Conservation (phyloP, 2,888 invertebrate genomes). For the Idaea aversata region DNA sequence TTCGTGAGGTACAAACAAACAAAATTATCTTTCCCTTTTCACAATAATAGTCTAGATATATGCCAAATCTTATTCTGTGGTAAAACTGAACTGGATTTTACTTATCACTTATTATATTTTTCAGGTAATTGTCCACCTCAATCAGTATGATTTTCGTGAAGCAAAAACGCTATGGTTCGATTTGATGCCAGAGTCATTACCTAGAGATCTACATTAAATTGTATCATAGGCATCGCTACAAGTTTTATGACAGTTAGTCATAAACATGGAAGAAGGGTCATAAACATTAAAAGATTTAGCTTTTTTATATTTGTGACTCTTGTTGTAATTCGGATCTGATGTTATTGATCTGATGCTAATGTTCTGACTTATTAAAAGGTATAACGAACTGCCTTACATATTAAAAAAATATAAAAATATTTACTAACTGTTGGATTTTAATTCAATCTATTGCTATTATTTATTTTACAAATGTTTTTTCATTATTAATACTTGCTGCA, state of each 20-base stretch:
- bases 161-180: conserved; percentile 88
- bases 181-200: conserved; percentile 79
- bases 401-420: conserved; percentile 11
- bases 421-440: conserved; percentile 18
- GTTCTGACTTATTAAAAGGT: conserved; percentile 13
- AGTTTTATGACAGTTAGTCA: conserved; percentile 35
- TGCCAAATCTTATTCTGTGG: too few relatives aligned
- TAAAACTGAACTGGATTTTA: not conserved
- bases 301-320: conserved; percentile 29
- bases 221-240: conserved; percentile 11
- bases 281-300: too few relatives aligned
- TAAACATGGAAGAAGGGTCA: conserved; percentile 24
- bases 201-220: conserved; percentile 49
- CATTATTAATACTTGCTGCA: not conserved
- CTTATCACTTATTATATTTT: conserved; percentile 38
- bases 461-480: not conserved
- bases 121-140: conserved; percentile 83
- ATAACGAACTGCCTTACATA: conserved; percentile 23
- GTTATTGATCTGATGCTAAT: conserved; percentile 2
- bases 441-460: conserved; percentile 14
- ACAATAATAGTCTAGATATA: too few relatives aligned
- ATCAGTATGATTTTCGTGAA: conserved; percentile 84
- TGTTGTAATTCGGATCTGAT: conserved; percentile 32
- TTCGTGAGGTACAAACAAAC: too few relatives aligned
- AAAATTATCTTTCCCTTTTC: too few relatives aligned